Evolutionary conservation across 1,140 invertebrate species (phyloP).

Genomic region (Hypothenemus hampei): DNA sequence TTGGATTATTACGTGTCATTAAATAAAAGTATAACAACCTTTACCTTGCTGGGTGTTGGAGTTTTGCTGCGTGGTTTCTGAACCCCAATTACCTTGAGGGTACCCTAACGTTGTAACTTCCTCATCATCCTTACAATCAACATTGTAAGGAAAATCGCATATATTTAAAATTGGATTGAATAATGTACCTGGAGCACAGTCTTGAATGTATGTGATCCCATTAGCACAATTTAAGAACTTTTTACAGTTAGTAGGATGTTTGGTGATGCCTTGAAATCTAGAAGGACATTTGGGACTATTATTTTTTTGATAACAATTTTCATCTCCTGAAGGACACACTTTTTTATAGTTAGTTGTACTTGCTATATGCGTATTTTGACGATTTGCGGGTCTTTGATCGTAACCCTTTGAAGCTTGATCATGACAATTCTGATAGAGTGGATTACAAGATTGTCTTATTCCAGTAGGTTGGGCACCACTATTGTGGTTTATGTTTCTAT

Average conservation of each 20-base stretch:
- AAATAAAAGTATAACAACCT: no score
- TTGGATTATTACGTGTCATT: no score
- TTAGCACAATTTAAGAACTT: constrained; percentile 64
- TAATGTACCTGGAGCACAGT: constrained; percentile 63
- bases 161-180: constrained; percentile 54
- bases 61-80: no score
- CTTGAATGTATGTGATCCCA: constrained; percentile 54
- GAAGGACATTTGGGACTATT: constrained; percentile 42
- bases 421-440: constrained; percentile 8
- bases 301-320: constrained; percentile 12
- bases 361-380: not conserved
- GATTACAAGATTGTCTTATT: constrained; percentile 1
- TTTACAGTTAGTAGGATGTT: constrained; percentile 58
- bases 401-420: no score
- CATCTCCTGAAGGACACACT: constrained; percentile 20
- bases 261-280: constrained; percentile 51
- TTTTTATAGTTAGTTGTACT: constrained; percentile 22
- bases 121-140: constrained; percentile 42
- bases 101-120: no score
- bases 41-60: no score
- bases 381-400: no score
- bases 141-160: constrained; percentile 62
- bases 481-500: no score
- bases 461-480: not conserved
- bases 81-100: no score